Percentiles rank a stretch among this genome's conserved stretches.
phyloP scores from a whole-genome alignment of 2,797 vertebrate species.

The Pseudochirops cupreus region DNA sequence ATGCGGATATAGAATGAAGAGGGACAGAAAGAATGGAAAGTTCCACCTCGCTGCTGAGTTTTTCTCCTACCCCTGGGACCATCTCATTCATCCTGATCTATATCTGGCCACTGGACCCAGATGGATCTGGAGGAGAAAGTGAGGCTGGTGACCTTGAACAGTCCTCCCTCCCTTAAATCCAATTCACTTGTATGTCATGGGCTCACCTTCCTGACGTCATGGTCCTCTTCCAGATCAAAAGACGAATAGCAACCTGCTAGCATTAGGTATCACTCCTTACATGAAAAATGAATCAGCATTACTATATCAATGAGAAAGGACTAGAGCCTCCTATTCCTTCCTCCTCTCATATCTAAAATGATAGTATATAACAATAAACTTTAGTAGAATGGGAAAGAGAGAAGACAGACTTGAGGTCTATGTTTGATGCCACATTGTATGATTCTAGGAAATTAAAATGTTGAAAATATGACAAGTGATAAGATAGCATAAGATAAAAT shows the following conservation, averaged over 20 bases:
- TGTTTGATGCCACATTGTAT: neutral
- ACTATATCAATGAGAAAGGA: neutral
- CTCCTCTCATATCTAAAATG: neutral
- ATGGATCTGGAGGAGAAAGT: too few relatives aligned
- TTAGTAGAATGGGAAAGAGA: neutral
- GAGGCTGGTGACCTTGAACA: too few relatives aligned
- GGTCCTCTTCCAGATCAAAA: too few relatives aligned
- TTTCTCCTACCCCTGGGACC: neutral
- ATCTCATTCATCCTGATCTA: too few relatives aligned
- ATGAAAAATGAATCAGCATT: neutral
- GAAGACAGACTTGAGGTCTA: neutral
- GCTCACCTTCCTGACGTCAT: too few relatives aligned
- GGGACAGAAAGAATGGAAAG: neutral
- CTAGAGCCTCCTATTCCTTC: neutral
- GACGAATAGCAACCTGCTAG: too few relatives aligned
- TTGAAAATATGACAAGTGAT: conserved; percentile 29
- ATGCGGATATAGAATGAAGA: neutral
- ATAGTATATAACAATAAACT: neutral
- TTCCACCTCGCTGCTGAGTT: neutral
- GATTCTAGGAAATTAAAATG: conserved; percentile 63
- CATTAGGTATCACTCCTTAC: neutral
- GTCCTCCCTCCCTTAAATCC: too few relatives aligned
- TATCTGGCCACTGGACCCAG: too few relatives aligned
- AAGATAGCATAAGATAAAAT: neutral
- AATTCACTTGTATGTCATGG: too few relatives aligned